Percentiles rank a stretch among this genome's conserved stretches.
phyloP scores from a whole-genome alignment of 2,888 invertebrate genomes.

The Diplazon laetatorius region DNA sequence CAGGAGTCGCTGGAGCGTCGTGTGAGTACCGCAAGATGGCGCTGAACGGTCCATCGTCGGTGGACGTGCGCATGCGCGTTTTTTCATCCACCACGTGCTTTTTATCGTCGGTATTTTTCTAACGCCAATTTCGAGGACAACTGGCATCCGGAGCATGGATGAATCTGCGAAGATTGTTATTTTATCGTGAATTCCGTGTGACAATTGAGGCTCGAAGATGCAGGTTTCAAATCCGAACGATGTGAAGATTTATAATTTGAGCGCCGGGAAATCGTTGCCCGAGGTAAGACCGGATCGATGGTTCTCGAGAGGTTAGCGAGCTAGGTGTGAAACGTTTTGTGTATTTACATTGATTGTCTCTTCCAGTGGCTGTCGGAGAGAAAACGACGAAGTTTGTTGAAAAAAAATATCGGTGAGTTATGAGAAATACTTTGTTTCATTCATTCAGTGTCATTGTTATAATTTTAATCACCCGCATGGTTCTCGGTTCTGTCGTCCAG shows the following conservation, averaged over 20 bases:
- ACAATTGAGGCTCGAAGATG: conserved; percentile 85
- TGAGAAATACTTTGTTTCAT: background rate
- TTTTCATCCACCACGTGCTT: conserved; percentile 50
- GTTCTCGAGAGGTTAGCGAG: conserved; percentile 17
- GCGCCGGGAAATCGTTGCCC: conserved; percentile 97
- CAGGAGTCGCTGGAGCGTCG: background rate
- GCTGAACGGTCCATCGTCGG: background rate
- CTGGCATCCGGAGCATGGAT: conserved; percentile 26
- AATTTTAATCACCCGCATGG: background rate
- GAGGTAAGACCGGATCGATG: conserved; percentile 88
- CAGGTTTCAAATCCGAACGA: conserved; percentile 97
- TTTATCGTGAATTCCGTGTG: conserved; percentile 6
- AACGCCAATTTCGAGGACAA: conserved; percentile 7
- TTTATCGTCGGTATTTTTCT: conserved; percentile 30
- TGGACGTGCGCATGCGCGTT: background rate
- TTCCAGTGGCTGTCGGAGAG: conserved; percentile 94
- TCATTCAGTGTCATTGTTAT: background rate
- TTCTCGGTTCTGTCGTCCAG: conserved; percentile 80
- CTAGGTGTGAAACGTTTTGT: background rate
- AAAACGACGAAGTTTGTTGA: conserved; percentile 90
- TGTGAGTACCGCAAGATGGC: background rate
- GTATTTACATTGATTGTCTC: conserved; percentile 57
- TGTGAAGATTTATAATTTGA: conserved; percentile 98
- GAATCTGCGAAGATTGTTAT: background rate
- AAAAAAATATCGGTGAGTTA: conserved; percentile 90